Conservation (phyloP, 2,113 vertebrate genomes). For the Entosphenus tridentatus region DNA sequence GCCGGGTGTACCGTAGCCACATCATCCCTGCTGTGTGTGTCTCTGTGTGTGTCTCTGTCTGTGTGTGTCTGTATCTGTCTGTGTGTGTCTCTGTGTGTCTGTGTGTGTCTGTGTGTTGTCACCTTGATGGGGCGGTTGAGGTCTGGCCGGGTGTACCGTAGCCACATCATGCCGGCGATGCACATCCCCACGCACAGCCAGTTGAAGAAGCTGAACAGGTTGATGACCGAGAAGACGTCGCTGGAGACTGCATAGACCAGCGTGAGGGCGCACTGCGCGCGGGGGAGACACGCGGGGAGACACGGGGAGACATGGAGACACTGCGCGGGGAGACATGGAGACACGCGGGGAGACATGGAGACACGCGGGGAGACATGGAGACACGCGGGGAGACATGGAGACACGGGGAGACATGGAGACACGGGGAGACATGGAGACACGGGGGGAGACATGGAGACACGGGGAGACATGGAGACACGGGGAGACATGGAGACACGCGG, state of each 20-base stretch:
- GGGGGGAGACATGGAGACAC: no score
- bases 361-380: no score
- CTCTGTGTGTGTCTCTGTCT: background rate
- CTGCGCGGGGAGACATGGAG: no score
- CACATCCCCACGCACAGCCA: constrained; percentile 30
- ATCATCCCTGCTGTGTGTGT: constrained; percentile 17
- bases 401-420: background rate
- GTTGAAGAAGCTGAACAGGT: constrained; percentile 33
- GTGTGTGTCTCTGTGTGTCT: background rate
- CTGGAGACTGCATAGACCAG: constrained; percentile 27
- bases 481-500: background rate
- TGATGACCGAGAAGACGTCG: constrained; percentile 32
- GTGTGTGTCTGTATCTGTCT: background rate
- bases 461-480: background rate
- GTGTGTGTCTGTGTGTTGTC: background rate
- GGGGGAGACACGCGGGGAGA: background rate
- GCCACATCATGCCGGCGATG: constrained; percentile 25
- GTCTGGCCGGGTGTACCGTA: constrained; percentile 22
- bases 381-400: background rate
- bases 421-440: background rate
- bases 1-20: constrained; percentile 25
- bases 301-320: background rate
- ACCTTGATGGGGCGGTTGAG: constrained; percentile 27
- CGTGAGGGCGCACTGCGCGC: constrained; percentile 15
- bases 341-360: background rate